A percentile compares a stretch with the other conserved stretches of the same genome.
Conservation (phyloP, 92 coral and sea anemone genomes). For the Blastomussa wellsi region DNA sequence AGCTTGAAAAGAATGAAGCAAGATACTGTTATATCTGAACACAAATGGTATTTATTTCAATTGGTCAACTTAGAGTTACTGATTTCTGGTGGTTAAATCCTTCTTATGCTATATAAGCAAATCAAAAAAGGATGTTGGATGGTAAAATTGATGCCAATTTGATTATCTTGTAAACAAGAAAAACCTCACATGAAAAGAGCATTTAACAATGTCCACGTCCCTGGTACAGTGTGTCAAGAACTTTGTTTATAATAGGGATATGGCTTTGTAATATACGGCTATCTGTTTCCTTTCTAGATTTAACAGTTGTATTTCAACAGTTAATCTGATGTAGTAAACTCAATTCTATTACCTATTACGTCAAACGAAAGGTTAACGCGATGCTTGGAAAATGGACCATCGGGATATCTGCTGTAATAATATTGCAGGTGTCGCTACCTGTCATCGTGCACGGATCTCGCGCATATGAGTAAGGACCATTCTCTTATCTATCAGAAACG, state of each 20-base stretch:
- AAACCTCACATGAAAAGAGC: not conserved
- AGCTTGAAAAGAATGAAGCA: too few species aligned
- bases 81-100: too few species aligned
- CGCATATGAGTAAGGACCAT: not conserved
- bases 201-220: too few species aligned
- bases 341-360: not conserved
- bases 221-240: not conserved
- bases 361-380: not conserved
- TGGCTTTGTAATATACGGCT: too few species aligned
- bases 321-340: not conserved
- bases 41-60: too few species aligned
- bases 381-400: not conserved
- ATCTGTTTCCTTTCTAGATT: not conserved
- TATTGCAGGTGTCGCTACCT: constrained; percentile 9
- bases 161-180: not conserved
- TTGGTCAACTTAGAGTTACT: too few species aligned
- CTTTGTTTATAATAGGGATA: too few species aligned
- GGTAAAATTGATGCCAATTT: not conserved
- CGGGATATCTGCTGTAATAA: not conserved
- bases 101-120: too few species aligned
- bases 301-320: not conserved
- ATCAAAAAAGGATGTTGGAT: too few species aligned
- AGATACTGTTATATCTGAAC: too few species aligned
- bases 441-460: constrained; percentile 1
- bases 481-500: not conserved